Percentiles rank a stretch among this genome's conserved stretches.
Evolutionary conservation across 2,113 vertebrate species (phyloP).

Genomic region (Oreochromis spilurus): DNA sequence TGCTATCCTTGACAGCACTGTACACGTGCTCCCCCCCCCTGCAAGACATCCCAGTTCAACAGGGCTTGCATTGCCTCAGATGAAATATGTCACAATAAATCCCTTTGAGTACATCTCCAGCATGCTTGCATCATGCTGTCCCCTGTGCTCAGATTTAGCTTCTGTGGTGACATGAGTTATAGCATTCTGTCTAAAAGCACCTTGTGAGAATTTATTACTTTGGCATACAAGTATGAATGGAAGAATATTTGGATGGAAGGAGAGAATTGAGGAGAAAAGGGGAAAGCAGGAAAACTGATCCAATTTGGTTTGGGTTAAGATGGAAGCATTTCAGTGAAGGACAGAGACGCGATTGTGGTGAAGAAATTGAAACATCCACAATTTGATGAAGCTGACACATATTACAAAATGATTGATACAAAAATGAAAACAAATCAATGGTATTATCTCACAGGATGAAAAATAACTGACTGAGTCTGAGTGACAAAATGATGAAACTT

Average conservation of each 20-base stretch:
- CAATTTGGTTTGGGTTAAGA: constrained; percentile 17
- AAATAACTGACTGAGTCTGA: not conserved
- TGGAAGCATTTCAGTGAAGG: constrained; percentile 15
- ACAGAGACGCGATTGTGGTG: not conserved
- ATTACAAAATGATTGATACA: not conserved
- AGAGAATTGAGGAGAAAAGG: not conserved
- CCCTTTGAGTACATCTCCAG: constrained; percentile 24
- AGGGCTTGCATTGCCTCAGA: constrained; percentile 2
- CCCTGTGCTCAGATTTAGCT: constrained; percentile 14
- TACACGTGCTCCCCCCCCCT: not conserved
- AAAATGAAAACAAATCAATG: not conserved
- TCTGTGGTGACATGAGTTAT: constrained; percentile 9
- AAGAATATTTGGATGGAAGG: constrained; percentile 25
- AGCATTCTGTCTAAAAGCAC: constrained; percentile 15
- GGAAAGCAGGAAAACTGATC: constrained; percentile 6
- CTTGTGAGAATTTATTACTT: constrained; percentile 55
- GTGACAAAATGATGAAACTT: not conserved
- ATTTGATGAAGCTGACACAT: not conserved
- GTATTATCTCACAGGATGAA: not conserved
- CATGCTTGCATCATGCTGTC: constrained; percentile 30
- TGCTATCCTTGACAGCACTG: not conserved
- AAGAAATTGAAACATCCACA: not conserved
- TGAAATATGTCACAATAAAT: constrained; percentile 49
- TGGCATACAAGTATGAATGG: constrained; percentile 40
- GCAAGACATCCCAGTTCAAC: not conserved